Base-by-base conservation (phyloP, 2,888 invertebrate species). In the Seladonia tumulorum region DNA sequence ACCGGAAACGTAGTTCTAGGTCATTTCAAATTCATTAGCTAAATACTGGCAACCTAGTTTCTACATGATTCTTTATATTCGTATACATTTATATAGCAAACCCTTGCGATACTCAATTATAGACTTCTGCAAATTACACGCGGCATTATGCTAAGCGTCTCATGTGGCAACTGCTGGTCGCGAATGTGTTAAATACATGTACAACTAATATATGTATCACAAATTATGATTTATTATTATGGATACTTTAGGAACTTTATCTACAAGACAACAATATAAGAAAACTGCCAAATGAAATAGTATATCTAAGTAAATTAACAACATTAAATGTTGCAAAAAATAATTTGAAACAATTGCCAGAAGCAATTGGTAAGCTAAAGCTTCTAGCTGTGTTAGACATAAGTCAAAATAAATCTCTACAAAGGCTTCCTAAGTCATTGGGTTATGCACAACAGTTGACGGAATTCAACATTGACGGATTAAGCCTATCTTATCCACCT, bases 241-340 rank as follows among this genome's bases (percentile, higher is more conserved):
- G 49, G 47, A 5, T n/a, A 22, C 79, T 90, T 84, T 94, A 97
- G 97, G 97, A 98, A 94, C 95, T 98, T 84, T 96, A 98, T 95
- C 91, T 98, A 88, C 97, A 97, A 93, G 96, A 97, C 93, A 98
- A 98, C 96, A 96, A 96, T 86, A 94, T 98, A 82, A 96, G 96
- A 93, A 95, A 95, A 91, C 95, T 98, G 93, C 98, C 98, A 87
- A 96, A 96, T 83, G 96, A 96, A 88, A 96, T 98, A 92, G 96
- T 97, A 90, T 95, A 95, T 85, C 95, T 98, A 91, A 95, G 95
- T 87, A 96, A 96, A 88, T 95, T 98, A 87, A 96, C 96, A 94
- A 95, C 97, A 89, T 95, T 98, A 84, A 97, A 98, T 96, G 95
- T 97, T 57, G 97, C 98, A 49, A 96, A 96, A 91, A 98, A 98